phyloP scores from a whole-genome alignment of 2,888 invertebrate genomes.

The Nephrocerus scutellatus region DNA sequence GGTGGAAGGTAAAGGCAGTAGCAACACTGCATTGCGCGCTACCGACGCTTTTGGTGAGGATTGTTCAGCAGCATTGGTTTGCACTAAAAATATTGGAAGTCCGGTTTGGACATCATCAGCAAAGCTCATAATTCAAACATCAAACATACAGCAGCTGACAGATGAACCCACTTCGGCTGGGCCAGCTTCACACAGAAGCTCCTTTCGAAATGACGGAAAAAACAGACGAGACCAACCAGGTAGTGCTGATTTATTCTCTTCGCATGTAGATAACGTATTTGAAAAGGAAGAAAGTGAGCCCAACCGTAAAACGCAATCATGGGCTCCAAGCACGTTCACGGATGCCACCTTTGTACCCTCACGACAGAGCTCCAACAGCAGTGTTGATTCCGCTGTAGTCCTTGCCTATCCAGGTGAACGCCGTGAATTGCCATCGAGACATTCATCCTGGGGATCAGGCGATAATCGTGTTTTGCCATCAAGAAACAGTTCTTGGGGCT shows the following conservation, averaged over 20 bases:
- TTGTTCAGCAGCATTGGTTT: conserved; percentile 9
- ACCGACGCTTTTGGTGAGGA: not conserved
- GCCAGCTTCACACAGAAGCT: conserved; percentile 27
- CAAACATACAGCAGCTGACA: conserved; percentile 26
- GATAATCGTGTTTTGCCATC: conserved; percentile 58
- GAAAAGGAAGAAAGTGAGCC: conserved; percentile 56
- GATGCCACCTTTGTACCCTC: conserved; percentile 51
- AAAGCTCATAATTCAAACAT: conserved; percentile 44
- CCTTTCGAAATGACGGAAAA: conserved; percentile 38
- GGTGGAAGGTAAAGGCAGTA: conserved; percentile 12
- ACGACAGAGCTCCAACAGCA: conserved; percentile 71
- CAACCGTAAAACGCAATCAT: conserved; percentile 41
- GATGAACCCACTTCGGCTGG: conserved; percentile 5
- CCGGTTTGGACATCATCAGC: conserved; percentile 45
- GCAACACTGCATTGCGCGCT: conserved; percentile 1
- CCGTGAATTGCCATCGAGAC: conserved; percentile 61
- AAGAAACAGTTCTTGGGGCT: conserved; percentile 65
- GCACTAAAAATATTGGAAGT: conserved; percentile 24
- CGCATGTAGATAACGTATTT: conserved; percentile 63
- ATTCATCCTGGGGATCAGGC: conserved; percentile 77
- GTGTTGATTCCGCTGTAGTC: conserved; percentile 68
- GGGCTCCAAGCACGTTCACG: conserved; percentile 30
- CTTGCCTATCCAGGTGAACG: conserved; percentile 51
- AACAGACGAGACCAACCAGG: conserved; percentile 16
- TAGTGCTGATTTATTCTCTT: conserved; percentile 60